Base-by-base conservation (phyloP, 2,888 invertebrate genomes). In the Phalangium opilio region DNA sequence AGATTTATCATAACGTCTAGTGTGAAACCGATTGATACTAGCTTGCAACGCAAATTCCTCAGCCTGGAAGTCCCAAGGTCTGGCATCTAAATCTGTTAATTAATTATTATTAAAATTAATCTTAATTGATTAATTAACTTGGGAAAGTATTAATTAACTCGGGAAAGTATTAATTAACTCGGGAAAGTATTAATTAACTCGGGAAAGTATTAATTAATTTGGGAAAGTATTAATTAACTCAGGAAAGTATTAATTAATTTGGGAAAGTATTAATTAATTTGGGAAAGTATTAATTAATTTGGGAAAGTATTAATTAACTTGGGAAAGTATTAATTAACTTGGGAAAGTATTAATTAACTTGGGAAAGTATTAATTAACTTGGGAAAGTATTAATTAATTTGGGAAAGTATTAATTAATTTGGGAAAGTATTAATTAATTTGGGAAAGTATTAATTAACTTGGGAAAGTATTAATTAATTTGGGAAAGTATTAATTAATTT, bases 11-110 rank as follows among this genome's bases (percentile, higher is more conserved):
- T 98, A 96, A 54, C 96, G 75, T 18, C 96, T 77, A 62, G 83
- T 80, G 67, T 98, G 96, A 63, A 98, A 98, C 50, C 89, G 77
- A 70, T 98, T 96, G 2, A 98, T 95, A 55, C 85, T 86, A 1
- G 84, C 81, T 52, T 95, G 76, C 49, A 99, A 70, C 11, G 89
- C 82, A 66, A 91, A 90, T 65, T 99, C 98, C 66, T 98, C 96
- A 32, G 86, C 89, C 70, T 98, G 76, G 58, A 69, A 57, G 44
- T 98, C 95, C 93, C 93, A 95, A 1, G 95, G 95, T 51, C 91
- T 75, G 0, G 93, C 93, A 70, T 96, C 93, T 60, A 95, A 77
- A 36, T 57, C 52, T 51, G 39, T 10, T 38, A 43, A 3, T 41
- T n/a, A 20, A 27, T 14, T 21, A 20, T 21, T 27, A 20, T 27